Base-by-base conservation (phyloP, 2,888 invertebrate genomes). In the Hybos culiciformis region DNA sequence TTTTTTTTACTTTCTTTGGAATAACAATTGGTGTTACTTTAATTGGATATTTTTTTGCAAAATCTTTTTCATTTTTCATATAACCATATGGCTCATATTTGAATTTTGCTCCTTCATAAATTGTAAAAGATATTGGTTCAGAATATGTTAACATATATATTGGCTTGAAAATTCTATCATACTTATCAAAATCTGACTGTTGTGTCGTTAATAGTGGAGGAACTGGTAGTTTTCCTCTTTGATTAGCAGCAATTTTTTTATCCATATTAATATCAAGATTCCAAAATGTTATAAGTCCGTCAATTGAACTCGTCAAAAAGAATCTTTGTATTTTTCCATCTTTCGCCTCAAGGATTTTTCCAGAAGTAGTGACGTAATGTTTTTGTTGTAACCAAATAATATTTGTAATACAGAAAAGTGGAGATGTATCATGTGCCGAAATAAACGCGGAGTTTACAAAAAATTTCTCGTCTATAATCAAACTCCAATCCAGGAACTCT, bases 231-330 rank as follows among this genome's bases (percentile, higher is more conserved):
- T 45, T 51, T 41, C 54, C 50, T 2, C 46, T 14, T 15, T n/a
- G 49, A 6, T 33, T 37, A 4, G 52, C 50, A 21, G 42, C 37
- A 1, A 45, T 48, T 21, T 48, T 54, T 24, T 54, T 55, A 33
- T 50, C 43, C 3, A 24, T 19, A 4, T 48, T 47, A 0, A 51
- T 48, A 5, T 76, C 73, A 39, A 84, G 62, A 63, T 80, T 77
- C 83, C 84, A 85, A 55, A 82, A 74, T 32, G 77, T 68, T 37
- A 84, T 67, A 1, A 66, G 71, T 1, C 83, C 83, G 57, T 84
- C 84, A 48, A 74, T 68, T 20, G 79, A 73, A 20, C 73, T 70
- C 1, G 80, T 76, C 4, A 77, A 59, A 56, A 84, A 80, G 54
- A 79, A 81, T 44, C 75, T 62, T 11, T 76, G 68, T 19, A 59